Base-by-base conservation (phyloP, 2,888 invertebrate genomes). In the Meta bourneti region DNA sequence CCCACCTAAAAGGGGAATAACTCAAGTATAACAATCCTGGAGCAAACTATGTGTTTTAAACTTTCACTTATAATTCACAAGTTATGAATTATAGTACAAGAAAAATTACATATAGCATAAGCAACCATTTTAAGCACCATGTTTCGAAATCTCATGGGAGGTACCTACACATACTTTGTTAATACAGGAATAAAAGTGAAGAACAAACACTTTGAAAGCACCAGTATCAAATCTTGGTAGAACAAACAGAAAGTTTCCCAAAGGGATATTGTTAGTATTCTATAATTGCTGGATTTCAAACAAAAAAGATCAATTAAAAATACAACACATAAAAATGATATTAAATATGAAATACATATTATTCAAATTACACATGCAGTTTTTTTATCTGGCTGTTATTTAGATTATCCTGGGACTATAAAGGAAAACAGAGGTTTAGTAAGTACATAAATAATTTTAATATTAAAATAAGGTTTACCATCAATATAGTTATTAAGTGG, bases 71-170 rank as follows among this genome's bases (percentile, higher is more conserved):
- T 7, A 75, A 75, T 8, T 8, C 19, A 7, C 75, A 20, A 16
- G 9, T 13, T 34, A 16, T 75, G 75, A 34, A n/a, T 72, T 19
- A 2, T 11, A 75, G 75, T 48, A 11, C 16, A 16, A 11, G 20
- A 72, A 52, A n/a, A 51, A 34, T 49, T 52, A 72, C 72, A 82
- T 51, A 81, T 48, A 52, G 49, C 16, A 61, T 54, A 74, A 75
- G 49, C 82, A 74, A 75, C 74, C 75, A 84, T 84, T 48, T 61
- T 19, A 75, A 84, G 84, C 84, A 84, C 84, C 84, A 84, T 75
- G 13, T 84, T 75, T n/a, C 16, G 61, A 75, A 84, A 20, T 16
- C 51, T 52, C n/a, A 16, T 11, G 51, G 19, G 16, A 52, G 13
- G 19, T 52, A 49, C 11, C 51, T 48, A 19, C 34, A 75, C 13